These are phyloP conservation scores for Scaeva pyrastri DNA, from an alignment of 2,888 invertebrate genomes.

Conservation along the genomic window DNA sequence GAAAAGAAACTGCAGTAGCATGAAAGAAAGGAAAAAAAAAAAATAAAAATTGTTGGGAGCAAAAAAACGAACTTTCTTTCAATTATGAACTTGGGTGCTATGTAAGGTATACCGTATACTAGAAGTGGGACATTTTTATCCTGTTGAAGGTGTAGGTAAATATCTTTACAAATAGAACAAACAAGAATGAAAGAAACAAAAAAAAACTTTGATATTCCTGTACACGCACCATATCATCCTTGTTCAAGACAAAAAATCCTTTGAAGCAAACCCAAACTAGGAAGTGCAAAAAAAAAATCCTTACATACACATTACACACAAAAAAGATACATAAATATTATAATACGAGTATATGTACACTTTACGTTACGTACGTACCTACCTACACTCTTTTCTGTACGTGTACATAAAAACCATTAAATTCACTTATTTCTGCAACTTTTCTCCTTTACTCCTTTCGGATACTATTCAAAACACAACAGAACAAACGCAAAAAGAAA, in stretches of 20 bases:
- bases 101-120: too few species aligned
- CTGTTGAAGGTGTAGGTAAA: conserved; percentile 23
- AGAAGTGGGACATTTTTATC: conserved; percentile 74
- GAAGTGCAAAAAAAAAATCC: conserved; percentile 2
- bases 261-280: conserved; percentile 42
- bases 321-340: conserved; percentile 24
- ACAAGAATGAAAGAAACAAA: not conserved
- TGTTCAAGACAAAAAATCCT: conserved; percentile 66
- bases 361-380: not conserved
- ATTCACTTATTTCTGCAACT: conserved; percentile 68
- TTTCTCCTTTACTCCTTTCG: conserved; percentile 45
- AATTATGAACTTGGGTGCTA: conserved; percentile 73
- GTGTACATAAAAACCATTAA: conserved; percentile 51
- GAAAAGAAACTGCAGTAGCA: conserved; percentile 66
- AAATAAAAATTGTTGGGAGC: conserved; percentile 31
- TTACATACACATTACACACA: conserved; percentile 9
- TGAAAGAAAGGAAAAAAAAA: conserved; percentile 17
- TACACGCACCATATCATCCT: conserved; percentile 65
- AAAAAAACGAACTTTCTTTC: conserved; percentile 68
- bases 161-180: conserved; percentile 30
- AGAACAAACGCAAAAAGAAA: conserved; percentile 5
- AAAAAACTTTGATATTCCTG: conserved; percentile 51
- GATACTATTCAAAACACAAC: conserved; percentile 3
- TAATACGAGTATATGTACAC: conserved; percentile 5
- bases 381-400: not conserved